These are phyloP conservation scores for Coptodon rendalli DNA, from an alignment of 2,113 vertebrate species.

Conservation along the genomic window DNA sequence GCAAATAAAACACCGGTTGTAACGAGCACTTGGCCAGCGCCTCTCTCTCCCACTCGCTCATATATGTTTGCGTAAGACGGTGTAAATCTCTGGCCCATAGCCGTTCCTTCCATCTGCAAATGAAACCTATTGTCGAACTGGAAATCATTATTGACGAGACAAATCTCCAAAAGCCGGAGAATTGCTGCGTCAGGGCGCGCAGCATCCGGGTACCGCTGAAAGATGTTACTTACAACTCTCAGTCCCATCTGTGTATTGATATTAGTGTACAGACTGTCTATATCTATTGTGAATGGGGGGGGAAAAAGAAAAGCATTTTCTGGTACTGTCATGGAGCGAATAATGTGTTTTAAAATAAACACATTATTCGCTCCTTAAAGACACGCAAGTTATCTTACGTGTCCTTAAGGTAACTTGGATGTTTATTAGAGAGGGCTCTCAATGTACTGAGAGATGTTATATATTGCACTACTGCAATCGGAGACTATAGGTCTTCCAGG, in stretches of 20 bases:
- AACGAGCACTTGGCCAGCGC: not conserved
- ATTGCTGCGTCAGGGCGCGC: fast-evolving
- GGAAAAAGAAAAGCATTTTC: too few relatives aligned
- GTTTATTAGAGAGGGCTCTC: not conserved
- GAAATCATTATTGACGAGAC: not conserved
- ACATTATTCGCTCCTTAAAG: too few relatives aligned
- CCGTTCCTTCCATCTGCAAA: not conserved
- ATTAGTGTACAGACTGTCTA: not conserved
- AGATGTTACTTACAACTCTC: not conserved
- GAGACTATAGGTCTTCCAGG: not conserved
- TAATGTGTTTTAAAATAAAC: too few relatives aligned
- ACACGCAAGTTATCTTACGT: not conserved
- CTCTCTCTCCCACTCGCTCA: not conserved
- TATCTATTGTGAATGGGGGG: not conserved
- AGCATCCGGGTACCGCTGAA: not conserved
- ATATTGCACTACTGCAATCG: not conserved
- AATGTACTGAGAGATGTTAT: not conserved
- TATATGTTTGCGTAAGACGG: not conserved
- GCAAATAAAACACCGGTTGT: not conserved
- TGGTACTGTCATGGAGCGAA: too few relatives aligned
- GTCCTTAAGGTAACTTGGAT: not conserved
- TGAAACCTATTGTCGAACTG: not conserved
- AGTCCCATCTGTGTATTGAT: not conserved
- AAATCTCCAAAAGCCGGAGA: not conserved
- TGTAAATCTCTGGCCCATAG: not conserved